A percentile compares a stretch with the other conserved stretches of the same genome.
Evolutionary conservation across 2,113 vertebrate genomes (phyloP).

Genomic region (Cyanoderma ruficeps): DNA sequence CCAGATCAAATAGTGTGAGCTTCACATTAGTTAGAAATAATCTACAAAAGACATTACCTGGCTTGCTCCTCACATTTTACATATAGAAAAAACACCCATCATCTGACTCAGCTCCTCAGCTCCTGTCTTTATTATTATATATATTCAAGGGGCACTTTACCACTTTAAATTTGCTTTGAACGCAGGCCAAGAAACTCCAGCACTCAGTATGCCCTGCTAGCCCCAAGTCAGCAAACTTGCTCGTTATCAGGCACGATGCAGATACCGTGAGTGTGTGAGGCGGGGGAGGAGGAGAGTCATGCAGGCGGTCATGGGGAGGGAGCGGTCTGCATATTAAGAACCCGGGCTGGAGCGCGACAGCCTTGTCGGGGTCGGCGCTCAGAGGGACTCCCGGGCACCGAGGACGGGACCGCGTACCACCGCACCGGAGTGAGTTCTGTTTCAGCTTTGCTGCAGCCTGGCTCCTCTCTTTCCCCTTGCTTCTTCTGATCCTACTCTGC

Average conservation of each 20-base stretch:
- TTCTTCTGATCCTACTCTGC: background rate
- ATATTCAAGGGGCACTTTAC: background rate
- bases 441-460: background rate
- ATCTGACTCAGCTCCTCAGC: background rate
- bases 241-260: background rate
- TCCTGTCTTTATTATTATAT: background rate
- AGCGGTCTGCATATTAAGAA: constrained; percentile 19
- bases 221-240: background rate
- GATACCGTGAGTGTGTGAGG: background rate
- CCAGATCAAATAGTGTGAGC: background rate
- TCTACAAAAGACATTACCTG: background rate
- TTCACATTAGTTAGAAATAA: background rate
- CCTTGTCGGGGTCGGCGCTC: background rate
- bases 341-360: background rate
- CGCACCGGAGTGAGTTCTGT: constrained; percentile 19
- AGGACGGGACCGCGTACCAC: background rate
- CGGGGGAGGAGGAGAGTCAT: background rate
- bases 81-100: background rate
- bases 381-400: background rate
- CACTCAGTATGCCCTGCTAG: background rate
- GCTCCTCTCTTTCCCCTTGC: background rate
- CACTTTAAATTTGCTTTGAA: background rate
- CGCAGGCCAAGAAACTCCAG: background rate
- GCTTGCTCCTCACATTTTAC: background rate
- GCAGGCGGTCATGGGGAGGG: background rate